phyloP scores from a whole-genome alignment of 2,888 invertebrate species.

The Tinea trinotella region DNA sequence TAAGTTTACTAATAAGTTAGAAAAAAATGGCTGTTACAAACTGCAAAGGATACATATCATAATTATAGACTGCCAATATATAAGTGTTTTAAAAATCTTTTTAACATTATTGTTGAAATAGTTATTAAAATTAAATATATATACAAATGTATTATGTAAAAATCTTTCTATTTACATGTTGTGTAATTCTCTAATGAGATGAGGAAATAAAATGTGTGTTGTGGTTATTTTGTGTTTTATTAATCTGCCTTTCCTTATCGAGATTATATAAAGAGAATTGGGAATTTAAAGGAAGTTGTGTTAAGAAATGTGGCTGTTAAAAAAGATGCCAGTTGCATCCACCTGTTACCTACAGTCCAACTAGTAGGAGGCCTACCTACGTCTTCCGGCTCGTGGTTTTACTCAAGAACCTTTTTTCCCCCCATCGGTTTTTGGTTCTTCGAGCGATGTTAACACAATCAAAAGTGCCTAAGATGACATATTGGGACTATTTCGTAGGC shows the following conservation, averaged over 20 bases:
- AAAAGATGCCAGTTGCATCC: too few species aligned
- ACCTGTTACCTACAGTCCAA: too few species aligned
- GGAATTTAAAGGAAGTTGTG: too few species aligned
- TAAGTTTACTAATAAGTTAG: not conserved
- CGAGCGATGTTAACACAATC: too few species aligned
- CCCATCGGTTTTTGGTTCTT: too few species aligned
- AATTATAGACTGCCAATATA: constrained; percentile 68
- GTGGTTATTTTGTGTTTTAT: constrained; percentile 29
- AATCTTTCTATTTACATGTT: constrained; percentile 73
- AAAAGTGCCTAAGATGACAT: too few species aligned
- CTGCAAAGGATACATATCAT: constrained; percentile 71
- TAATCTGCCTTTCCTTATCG: not conserved
- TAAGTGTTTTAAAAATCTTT: constrained; percentile 56
- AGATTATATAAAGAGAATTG: too few species aligned
- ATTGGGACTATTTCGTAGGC: too few species aligned
- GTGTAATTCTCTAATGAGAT: constrained; percentile 54
- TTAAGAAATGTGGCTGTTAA: too few species aligned
- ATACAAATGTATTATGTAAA: constrained; percentile 63
- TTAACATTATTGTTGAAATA: constrained; percentile 68
- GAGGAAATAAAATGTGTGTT: constrained; percentile 67
- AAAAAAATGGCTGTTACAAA: constrained; percentile 62
- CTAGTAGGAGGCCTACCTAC: too few species aligned
- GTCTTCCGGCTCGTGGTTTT: too few species aligned
- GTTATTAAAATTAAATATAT: constrained; percentile 61
- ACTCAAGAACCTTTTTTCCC: too few species aligned